Evolutionary conservation across 2,888 invertebrate species (phyloP), one percentile per base, ranked within the genome.

Genomic region (Argyra leucocephala): DNA sequence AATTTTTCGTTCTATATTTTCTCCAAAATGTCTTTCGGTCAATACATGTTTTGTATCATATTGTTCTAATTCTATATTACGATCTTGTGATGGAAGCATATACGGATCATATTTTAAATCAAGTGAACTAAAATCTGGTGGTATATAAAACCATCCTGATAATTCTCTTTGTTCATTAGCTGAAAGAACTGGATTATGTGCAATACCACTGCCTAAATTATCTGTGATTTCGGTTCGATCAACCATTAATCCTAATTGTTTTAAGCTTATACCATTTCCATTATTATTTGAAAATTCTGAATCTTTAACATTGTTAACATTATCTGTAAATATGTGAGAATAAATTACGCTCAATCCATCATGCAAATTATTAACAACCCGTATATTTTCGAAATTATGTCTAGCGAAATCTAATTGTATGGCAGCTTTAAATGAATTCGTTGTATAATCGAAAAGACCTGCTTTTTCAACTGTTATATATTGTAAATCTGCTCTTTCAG

Each of bases 321-420:
- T 86, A 2, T 89, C 88, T 24, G 92, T 91, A 76, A 90, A 95
- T 66, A 97, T 88, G 79, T 99, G 96, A 0, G 96, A 93, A 79
- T 96, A 97, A 67, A 96, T 82, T 58, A 99, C 86, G 36, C 96
- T 96, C 31, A 99, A 82, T 0, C 98, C 99, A 75, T 96, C 95
- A 72, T 93, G 91, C 64, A 91, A 87, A 76, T 96, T 97, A 74
- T 95, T 87, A 0, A 86, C 82, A 22, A 98, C 84, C 71, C 87
- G 86, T 3, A 93, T 85, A 72, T 88, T 90, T 77, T 93, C 91
- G 71, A 93, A 81, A 70, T 91, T 88, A 72, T 92, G 92, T 21
- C 90, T 83, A 1, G 90, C 87, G 72, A 92, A 91, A 74, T 93
- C 93, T 70, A 93, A 89, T 81, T 94, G 94, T 18, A 95, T 79